These are phyloP conservation scores for Psittacus erithacus DNA, from an alignment of 2,113 vertebrate species.

Conservation along the genomic window DNA sequence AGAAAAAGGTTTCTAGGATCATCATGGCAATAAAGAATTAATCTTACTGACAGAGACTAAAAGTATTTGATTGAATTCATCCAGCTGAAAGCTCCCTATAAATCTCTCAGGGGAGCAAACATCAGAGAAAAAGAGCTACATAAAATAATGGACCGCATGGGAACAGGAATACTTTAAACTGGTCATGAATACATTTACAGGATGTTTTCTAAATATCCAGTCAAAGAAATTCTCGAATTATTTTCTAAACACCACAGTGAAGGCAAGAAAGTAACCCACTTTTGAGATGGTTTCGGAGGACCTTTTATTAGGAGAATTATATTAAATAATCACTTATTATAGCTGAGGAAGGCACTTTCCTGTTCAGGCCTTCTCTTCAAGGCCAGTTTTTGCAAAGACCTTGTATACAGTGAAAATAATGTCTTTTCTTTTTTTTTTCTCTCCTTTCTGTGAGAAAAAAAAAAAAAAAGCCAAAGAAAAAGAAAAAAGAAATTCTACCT, in stretches of 20 bases:
- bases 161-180: not conserved
- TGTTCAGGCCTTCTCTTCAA: not conserved
- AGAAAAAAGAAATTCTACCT: not conserved
- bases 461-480: not conserved
- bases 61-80: not conserved
- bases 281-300: not conserved
- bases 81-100: not conserved
- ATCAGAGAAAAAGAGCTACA: not conserved
- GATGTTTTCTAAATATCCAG: not conserved
- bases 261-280: not conserved
- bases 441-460: rapidly evolving
- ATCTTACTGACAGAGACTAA: not conserved
- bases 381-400: not conserved
- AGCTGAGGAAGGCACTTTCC: not conserved
- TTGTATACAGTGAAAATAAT: not conserved
- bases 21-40: not conserved
- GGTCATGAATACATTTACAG: not conserved
- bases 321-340: not conserved
- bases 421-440: not conserved
- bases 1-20: not conserved
- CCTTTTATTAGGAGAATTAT: not conserved
- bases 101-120: not conserved
- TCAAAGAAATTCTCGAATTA: not conserved
- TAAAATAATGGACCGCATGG: not conserved
- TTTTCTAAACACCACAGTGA: not conserved